phyloP scores from a whole-genome alignment of 2,888 invertebrate genomes.

The Endomychus coccineus region DNA sequence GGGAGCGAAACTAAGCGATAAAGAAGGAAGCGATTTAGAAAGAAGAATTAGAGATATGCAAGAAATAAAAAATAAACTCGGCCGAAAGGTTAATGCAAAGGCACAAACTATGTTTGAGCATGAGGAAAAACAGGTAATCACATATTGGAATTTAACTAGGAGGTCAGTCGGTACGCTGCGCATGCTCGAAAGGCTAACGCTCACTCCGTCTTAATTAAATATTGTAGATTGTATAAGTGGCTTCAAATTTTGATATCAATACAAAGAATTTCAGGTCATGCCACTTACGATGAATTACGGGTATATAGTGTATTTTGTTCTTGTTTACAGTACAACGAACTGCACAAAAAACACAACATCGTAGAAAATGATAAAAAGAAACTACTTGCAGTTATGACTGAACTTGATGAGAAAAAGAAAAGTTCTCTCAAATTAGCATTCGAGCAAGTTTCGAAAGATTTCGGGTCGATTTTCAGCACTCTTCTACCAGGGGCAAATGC shows the following conservation, averaged over 20 bases:
- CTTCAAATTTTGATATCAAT: too few relatives aligned
- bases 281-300: too few relatives aligned
- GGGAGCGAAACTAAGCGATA: conserved; percentile 30
- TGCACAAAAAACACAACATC: conserved; percentile 56
- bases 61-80: conserved; percentile 59
- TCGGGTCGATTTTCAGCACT: conserved; percentile 88
- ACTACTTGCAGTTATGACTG: conserved; percentile 70
- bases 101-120: conserved; percentile 81
- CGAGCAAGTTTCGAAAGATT: conserved; percentile 83
- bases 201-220: too few relatives aligned
- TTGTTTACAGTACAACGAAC: conserved; percentile 54
- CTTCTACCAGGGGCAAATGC: conserved; percentile 88
- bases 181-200: too few relatives aligned
- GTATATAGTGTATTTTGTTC: too few relatives aligned
- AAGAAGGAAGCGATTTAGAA: conserved; percentile 46
- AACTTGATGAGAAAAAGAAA: conserved; percentile 88
- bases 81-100: conserved; percentile 66
- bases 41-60: conserved; percentile 49
- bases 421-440: conserved; percentile 74
- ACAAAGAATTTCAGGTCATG: too few relatives aligned
- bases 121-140: conserved; percentile 70
- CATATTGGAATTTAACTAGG: not conserved
- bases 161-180: too few relatives aligned
- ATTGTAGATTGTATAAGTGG: too few relatives aligned
- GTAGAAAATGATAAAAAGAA: conserved; percentile 68